phyloP scores from a whole-genome alignment of 1,140 invertebrate genomes.

The Drosophila sucinea region DNA sequence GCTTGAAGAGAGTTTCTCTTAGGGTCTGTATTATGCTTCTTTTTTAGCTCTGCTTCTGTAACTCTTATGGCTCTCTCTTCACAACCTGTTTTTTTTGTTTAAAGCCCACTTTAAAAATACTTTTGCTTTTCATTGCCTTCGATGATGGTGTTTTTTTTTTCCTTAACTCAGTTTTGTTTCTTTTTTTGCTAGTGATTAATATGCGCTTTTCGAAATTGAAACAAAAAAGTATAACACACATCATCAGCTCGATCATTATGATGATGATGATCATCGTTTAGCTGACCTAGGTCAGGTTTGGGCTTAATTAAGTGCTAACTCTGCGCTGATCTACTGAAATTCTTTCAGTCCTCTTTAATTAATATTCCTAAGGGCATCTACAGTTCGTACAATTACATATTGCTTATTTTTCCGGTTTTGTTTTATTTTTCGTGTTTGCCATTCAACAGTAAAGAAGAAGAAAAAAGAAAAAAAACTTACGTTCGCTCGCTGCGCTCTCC shows the following conservation, averaged over 20 bases:
- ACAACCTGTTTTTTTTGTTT: constrained; percentile 70
- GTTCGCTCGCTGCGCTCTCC: constrained; percentile 54
- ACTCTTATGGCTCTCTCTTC: constrained; percentile 56
- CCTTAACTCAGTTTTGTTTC: not conserved
- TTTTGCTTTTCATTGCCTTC: constrained; percentile 80
- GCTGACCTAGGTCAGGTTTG: constrained; percentile 10
- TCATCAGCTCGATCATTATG: constrained; percentile 7
- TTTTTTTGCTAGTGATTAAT: constrained; percentile 58
- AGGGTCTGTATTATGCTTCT: constrained; percentile 34
- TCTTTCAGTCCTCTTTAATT: not conserved
- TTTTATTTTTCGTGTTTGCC: constrained; percentile 76
- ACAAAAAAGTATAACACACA: constrained; percentile 52
- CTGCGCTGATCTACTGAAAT: not conserved
- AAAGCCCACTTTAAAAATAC: constrained; percentile 80
- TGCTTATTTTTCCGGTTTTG: constrained; percentile 70
- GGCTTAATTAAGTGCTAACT: constrained; percentile 9
- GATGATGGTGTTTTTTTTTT: constrained; percentile 50
- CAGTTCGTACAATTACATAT: constrained; percentile 25
- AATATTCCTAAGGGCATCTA: constrained; percentile 41
- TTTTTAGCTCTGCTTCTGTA: constrained; percentile 44
- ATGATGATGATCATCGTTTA: not conserved
- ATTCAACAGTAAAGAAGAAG: constrained; percentile 50
- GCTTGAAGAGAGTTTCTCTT: constrained; percentile 11
- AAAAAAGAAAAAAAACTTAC: constrained; percentile 51
- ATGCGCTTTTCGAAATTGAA: constrained; percentile 74